phyloP scores from a whole-genome alignment of 2,113 vertebrate genomes.

The Camelus dromedarius region DNA sequence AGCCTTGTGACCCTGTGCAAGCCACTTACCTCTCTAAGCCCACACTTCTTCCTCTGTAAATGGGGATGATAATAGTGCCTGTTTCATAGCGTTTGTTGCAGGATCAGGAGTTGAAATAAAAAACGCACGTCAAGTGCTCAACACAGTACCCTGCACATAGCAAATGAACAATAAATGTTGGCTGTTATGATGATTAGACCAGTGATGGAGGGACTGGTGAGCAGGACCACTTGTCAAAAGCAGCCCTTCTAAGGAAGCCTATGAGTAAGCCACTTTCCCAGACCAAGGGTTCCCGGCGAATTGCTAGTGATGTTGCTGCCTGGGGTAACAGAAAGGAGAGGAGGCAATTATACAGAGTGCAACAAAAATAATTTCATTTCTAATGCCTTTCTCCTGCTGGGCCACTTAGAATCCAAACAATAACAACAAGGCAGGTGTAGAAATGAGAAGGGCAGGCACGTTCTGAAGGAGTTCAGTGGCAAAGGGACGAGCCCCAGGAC shows the following conservation, averaged over 20 bases:
- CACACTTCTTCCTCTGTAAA: not conserved
- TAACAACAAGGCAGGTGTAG: constrained; percentile 55
- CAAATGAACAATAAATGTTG: not conserved
- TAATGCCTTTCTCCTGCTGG: constrained; percentile 79
- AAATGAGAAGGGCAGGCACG: constrained; percentile 30
- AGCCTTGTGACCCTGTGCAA: not conserved
- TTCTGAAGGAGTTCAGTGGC: constrained; percentile 14
- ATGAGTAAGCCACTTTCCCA: constrained; percentile 47
- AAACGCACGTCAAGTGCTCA: not conserved
- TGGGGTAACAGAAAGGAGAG: constrained; percentile 70
- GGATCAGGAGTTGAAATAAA: not conserved
- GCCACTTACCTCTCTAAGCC: not conserved
- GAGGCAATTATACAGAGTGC: constrained; percentile 67
- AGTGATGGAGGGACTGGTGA: not conserved
- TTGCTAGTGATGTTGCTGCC: constrained; percentile 64
- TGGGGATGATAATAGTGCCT: not conserved
- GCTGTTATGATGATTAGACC: not conserved
- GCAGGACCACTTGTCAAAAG: constrained; percentile 25
- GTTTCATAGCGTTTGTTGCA: not conserved
- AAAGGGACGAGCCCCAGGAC: not conserved
- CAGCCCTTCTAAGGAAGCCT: constrained; percentile 16
- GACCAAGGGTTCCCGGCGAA: constrained; percentile 53
- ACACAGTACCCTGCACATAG: not conserved
- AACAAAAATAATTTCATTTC: constrained; percentile 79
- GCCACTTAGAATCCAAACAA: constrained; percentile 79